phyloP scores from a whole-genome alignment of 2,113 vertebrate genomes.

The Silurus glanis region DNA sequence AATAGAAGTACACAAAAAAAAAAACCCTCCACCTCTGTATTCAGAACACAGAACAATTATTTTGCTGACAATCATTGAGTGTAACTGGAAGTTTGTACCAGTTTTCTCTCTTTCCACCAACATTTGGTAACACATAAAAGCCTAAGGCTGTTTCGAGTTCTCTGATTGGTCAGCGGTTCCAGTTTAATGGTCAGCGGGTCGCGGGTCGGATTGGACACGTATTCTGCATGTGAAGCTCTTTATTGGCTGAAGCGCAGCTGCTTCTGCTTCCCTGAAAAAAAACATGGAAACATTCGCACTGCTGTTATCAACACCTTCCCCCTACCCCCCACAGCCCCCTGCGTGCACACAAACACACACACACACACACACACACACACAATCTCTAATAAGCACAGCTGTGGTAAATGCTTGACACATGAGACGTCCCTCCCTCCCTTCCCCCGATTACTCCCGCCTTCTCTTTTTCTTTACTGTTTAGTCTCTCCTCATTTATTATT shows the following conservation, averaged over 20 bases:
- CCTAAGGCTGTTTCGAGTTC: not conserved
- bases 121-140: conserved; percentile 8
- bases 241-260: not conserved
- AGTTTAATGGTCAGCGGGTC: not conserved
- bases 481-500: conserved; percentile 16
- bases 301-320: conserved; percentile 24
- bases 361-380: conserved; percentile 28
- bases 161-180: not conserved
- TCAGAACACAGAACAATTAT: too few relatives aligned
- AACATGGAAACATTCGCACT: conserved; percentile 13
- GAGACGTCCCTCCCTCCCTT: not conserved
- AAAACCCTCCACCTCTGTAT: too few relatives aligned
- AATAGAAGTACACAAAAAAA: too few relatives aligned
- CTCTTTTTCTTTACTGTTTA: not conserved
- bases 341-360: conserved; percentile 36
- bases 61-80: not conserved
- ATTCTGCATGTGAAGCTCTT: not conserved
- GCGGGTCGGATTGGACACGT: not conserved
- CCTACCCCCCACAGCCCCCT: conserved; percentile 4
- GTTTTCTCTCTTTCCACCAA: too few relatives aligned
- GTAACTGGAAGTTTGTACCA: not conserved
- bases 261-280: not conserved
- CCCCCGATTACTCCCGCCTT: not conserved
- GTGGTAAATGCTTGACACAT: conserved; percentile 40
- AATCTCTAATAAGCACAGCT: conserved; percentile 27